Conservation (phyloP, 1,140 invertebrate species). For the Meloidogyne chitwoodi region DNA sequence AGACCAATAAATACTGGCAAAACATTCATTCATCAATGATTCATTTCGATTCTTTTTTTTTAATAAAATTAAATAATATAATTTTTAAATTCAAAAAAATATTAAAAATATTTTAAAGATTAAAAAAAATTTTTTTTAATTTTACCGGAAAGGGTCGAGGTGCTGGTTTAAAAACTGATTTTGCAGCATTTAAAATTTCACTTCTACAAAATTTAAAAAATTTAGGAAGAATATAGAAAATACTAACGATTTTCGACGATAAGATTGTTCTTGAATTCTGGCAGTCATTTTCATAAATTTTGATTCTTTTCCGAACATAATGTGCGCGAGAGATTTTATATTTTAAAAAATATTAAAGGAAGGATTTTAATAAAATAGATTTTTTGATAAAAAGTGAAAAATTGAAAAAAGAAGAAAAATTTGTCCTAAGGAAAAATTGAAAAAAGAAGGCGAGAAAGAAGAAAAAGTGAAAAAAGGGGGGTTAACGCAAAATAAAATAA, state of each 20-base stretch:
- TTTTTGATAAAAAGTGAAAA: not conserved
- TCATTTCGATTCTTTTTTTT: not conserved
- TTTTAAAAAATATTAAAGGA: too few species aligned
- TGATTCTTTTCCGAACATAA: not conserved
- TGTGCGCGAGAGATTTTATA: too few species aligned
- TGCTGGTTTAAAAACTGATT: not conserved
- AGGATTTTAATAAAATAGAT: too few species aligned
- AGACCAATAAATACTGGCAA: slow-evolving; percentile 14
- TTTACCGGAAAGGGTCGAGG: slow-evolving; percentile 8
- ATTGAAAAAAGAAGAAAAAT: not conserved
- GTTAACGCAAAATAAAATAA: not conserved
- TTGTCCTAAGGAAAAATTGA: not conserved
- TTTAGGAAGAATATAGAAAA: not conserved
- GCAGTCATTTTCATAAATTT: not conserved
- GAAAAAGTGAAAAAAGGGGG: not conserved
- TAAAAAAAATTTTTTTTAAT: not conserved
- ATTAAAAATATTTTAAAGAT: too few species aligned
- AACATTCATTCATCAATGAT: slow-evolving; percentile 4
- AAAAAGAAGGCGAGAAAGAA: not conserved
- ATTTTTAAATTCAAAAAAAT: too few species aligned
- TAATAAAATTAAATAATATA: too few species aligned
- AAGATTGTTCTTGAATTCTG: not conserved
- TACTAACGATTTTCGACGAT: not conserved
- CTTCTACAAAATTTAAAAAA: not conserved
- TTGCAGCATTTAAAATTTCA: not conserved